These are phyloP conservation scores for Patella ulyssiponensis DNA, from an alignment of 2,888 invertebrate genomes.

Conservation along the genomic window DNA sequence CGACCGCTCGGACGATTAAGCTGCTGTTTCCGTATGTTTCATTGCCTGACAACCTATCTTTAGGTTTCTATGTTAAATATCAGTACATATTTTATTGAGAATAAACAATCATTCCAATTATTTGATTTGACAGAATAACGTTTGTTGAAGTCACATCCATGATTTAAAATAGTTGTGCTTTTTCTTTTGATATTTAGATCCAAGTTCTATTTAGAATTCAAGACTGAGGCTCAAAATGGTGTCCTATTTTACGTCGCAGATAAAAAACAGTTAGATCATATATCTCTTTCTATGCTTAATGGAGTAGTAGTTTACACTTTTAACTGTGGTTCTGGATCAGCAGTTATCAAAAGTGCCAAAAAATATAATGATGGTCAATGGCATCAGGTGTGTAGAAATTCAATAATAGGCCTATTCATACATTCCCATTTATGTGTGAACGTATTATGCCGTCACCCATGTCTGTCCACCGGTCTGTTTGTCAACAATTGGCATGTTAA, in stretches of 20 bases:
- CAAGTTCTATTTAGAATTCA: slow-evolving; percentile 85
- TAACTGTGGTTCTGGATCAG: slow-evolving; percentile 89
- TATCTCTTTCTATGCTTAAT: slow-evolving; percentile 86
- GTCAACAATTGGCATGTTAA: no score
- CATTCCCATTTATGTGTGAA: neutral
- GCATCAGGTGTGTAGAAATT: slow-evolving; percentile 83
- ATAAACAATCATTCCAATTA: no score
- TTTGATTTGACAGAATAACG: no score
- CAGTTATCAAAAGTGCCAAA: slow-evolving; percentile 81
- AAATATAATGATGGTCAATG: slow-evolving; percentile 87
- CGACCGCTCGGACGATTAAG: no score
- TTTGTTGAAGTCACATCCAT: neutral
- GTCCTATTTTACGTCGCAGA: slow-evolving; percentile 85
- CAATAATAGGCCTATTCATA: neutral
- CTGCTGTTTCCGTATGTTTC: no score
- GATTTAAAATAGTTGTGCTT: slow-evolving; percentile 12
- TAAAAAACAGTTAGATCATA: slow-evolving; percentile 82
- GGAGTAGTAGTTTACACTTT: slow-evolving; percentile 85
- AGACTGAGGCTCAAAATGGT: slow-evolving; percentile 83
- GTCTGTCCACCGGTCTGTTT: no score
- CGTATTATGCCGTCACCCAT: no score
- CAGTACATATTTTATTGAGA: no score
- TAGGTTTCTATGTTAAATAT: no score
- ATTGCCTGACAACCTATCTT: no score
- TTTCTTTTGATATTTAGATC: slow-evolving; percentile 74